Evolutionary conservation across 2,113 vertebrate genomes (phyloP).

Genomic region (Corythornis cristatus): DNA sequence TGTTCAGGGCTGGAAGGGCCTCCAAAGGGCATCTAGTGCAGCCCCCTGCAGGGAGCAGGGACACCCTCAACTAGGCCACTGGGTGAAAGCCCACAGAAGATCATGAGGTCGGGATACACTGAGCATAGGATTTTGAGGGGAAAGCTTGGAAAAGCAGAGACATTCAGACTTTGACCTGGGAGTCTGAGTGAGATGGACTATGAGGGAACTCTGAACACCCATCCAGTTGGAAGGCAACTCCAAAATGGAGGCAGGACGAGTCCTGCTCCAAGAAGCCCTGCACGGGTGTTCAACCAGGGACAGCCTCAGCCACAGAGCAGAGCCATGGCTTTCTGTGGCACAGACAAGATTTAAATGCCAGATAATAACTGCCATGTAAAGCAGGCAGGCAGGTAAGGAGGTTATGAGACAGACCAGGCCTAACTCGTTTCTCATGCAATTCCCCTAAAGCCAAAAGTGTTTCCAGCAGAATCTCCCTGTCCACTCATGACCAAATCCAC

Average conservation of each 20-base stretch:
- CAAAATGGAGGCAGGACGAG: neutral
- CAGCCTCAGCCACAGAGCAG: neutral
- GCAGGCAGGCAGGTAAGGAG: neutral
- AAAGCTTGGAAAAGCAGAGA: neutral
- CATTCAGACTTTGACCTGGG: neutral
- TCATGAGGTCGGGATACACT: neutral
- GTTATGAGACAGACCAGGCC: neutral
- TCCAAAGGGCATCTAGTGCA: too few relatives aligned
- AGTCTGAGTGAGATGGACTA: neutral
- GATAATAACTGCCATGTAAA: neutral
- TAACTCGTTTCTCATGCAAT: neutral
- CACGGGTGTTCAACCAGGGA: neutral
- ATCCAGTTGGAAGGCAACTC: neutral
- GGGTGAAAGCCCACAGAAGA: neutral
- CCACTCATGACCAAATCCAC: neutral
- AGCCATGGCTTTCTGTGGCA: neutral
- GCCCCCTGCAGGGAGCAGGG: too few relatives aligned
- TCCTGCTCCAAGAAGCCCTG: neutral
- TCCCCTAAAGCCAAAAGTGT: neutral
- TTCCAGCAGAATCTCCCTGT: neutral
- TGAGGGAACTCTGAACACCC: neutral
- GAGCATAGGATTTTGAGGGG: neutral
- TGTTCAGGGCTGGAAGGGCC: too few relatives aligned
- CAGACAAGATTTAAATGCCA: neutral
- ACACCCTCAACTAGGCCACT: too few relatives aligned